Base-by-base conservation (phyloP, 2,888 invertebrate species). In the Spodoptera littoralis region DNA sequence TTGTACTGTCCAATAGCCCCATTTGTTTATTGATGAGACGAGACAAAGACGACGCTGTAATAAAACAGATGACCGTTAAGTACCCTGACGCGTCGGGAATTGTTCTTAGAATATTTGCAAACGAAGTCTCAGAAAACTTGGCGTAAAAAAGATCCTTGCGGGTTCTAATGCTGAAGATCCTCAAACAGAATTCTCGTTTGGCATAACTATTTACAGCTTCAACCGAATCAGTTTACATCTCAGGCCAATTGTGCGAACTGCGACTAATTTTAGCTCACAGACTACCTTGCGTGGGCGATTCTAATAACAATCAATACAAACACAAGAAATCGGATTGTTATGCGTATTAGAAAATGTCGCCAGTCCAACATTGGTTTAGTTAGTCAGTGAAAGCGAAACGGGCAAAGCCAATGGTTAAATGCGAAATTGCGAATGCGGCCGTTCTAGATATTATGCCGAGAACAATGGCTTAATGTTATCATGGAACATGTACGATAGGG, bases 301-400 rank as follows among this genome's bases (percentile, higher is more conserved):
- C 69, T 61, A 70, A 68, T 61, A 73, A 61, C 56, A 70, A 70
- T 70, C 70, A 54, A 70, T 70, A 70, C 49, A 49, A 66, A 73
- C 48, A 60, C 52, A 53, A 24, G n/a, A 12, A 24, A 24, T 61
- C 36, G 53, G 22, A 61, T 60, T 70, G 73, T 73, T 66, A 68
- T 57, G 73, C 68, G 68, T 70, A 73, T 68, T 54, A 68, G 62
- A 73, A 70, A 68, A 68, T 69, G 70, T 76, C 57, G 53, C 70
- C 64, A 70, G 46, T 53, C 48, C 58, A 50, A 56, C 52, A 47
- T 36, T 27, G 56, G 59, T 62, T 50, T 50, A 63, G 18, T 18
- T 18, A 18, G 18, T 18, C 18, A 18, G 77, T 64, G 77, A 77
- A 77, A 77, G 79, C 65, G 67, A 78, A 76, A 62, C 79, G 52